These are phyloP conservation scores for Lampropteryx suffumata DNA, from an alignment of 2,888 invertebrate genomes.

Conservation along the genomic window DNA sequence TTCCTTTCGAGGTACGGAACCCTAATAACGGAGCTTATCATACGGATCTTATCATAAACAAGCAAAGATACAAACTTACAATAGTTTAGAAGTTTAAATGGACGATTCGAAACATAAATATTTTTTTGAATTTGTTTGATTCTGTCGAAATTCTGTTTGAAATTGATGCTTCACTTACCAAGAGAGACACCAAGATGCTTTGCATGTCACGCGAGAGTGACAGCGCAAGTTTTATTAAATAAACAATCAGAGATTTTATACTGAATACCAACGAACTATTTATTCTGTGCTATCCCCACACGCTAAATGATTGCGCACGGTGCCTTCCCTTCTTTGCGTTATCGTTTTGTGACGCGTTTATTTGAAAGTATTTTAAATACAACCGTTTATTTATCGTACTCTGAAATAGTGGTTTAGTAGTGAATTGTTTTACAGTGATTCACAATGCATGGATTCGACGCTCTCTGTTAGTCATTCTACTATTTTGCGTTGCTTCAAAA, in stretches of 20 bases:
- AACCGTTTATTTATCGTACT: slow-evolving; percentile 32
- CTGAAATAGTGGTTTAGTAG: slow-evolving; percentile 29
- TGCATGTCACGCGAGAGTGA: neutral
- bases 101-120: no score
- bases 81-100: no score
- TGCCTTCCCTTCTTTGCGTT: slow-evolving; percentile 48
- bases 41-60: no score
- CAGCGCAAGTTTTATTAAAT: neutral
- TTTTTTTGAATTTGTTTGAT: no score
- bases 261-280: slow-evolving; percentile 19
- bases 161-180: no score
- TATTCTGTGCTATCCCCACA: slow-evolving; percentile 34
- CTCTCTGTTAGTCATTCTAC: slow-evolving; percentile 24
- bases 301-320: slow-evolving; percentile 51
- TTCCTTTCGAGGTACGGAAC: no score
- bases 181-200: no score
- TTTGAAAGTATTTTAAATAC: slow-evolving; percentile 32
- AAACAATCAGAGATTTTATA: neutral
- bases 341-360: slow-evolving; percentile 35
- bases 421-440: slow-evolving; percentile 26
- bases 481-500: slow-evolving; percentile 19
- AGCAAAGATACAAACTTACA: no score
- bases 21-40: no score
- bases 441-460: slow-evolving; percentile 11
- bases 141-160: no score